Evolutionary conservation across 2,113 vertebrate genomes (phyloP).

Genomic region (Pungitius pungitius): DNA sequence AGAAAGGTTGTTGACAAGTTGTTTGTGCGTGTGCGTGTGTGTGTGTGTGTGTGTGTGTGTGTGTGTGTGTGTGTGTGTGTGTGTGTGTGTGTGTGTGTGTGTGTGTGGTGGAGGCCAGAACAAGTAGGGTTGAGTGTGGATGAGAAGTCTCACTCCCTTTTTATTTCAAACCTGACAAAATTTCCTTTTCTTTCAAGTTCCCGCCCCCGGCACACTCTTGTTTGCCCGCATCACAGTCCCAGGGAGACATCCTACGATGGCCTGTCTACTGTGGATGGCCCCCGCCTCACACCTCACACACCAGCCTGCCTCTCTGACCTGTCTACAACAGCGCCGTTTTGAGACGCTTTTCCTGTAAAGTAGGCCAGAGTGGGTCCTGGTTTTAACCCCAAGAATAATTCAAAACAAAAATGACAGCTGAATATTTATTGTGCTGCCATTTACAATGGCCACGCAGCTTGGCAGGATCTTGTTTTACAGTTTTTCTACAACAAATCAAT

Average conservation of each 20-base stretch:
- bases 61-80: conserved; percentile 22
- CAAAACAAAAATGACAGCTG: conserved; percentile 61
- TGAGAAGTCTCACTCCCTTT: conserved; percentile 50
- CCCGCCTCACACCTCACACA: conserved; percentile 19
- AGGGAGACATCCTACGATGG: conserved; percentile 57
- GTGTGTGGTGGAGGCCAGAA: conserved; percentile 7
- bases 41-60: conserved; percentile 16
- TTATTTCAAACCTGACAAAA: conserved; percentile 63
- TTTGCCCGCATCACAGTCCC: conserved; percentile 65
- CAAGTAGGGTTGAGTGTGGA: neutral
- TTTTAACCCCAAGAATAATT: conserved; percentile 66
- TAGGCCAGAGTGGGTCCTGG: conserved; percentile 42
- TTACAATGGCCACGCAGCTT: conserved; percentile 71
- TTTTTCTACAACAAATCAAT: conserved; percentile 71
- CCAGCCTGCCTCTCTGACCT: conserved; percentile 37
- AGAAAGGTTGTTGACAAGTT: conserved; percentile 6
- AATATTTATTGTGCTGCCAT: conserved; percentile 65
- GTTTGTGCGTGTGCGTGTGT: no score
- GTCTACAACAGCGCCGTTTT: conserved; percentile 51
- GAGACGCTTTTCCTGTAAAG: conserved; percentile 54
- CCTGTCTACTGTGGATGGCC: conserved; percentile 38
- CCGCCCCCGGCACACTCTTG: conserved; percentile 43
- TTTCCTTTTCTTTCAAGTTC: conserved; percentile 52
- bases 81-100: conserved; percentile 17
- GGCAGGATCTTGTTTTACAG: conserved; percentile 74